These are phyloP conservation scores for Lasioglossum baleicum DNA, from an alignment of 1,140 invertebrate species.

Conservation along the genomic window DNA sequence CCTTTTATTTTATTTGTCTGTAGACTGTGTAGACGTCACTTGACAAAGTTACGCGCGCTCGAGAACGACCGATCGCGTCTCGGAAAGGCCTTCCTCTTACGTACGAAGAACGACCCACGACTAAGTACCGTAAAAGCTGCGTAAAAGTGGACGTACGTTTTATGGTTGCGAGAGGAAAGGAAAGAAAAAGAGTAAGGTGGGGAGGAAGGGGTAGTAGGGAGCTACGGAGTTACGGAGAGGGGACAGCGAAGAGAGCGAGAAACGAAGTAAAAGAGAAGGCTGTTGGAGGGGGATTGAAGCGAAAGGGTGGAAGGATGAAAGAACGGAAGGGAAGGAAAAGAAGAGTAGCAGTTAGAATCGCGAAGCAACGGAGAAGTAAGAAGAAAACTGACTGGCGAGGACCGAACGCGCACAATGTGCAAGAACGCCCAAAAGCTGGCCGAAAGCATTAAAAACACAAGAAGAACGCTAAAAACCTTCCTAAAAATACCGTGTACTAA, in stretches of 20 bases:
- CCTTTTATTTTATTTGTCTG: no score
- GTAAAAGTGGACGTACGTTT: constrained; percentile 56
- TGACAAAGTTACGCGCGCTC: background rate
- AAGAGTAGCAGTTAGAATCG: background rate
- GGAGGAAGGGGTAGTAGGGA: background rate
- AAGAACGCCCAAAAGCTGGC: no score
- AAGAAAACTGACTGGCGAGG: background rate
- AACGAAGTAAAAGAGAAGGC: background rate
- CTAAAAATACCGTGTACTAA: no score
- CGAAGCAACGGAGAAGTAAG: background rate
- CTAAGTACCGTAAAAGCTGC: constrained; percentile 62
- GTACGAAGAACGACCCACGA: constrained; percentile 51
- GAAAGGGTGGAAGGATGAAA: constrained; percentile 9
- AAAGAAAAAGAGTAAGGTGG: constrained; percentile 4
- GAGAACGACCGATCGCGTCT: constrained; percentile 11
- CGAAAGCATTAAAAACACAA: no score
- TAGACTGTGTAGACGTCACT: background rate
- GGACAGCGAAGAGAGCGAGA: constrained; percentile 1
- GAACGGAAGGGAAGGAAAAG: background rate
- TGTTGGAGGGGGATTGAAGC: constrained; percentile 19
- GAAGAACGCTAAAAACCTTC: no score
- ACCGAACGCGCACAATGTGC: background rate
- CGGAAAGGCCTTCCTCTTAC: constrained; percentile 43
- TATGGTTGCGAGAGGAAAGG: constrained; percentile 33
- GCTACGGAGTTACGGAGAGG: background rate